Percentiles rank a stretch among this genome's conserved stretches.
phyloP scores from a whole-genome alignment of 2,888 invertebrate species.

The Carabus problematicus region DNA sequence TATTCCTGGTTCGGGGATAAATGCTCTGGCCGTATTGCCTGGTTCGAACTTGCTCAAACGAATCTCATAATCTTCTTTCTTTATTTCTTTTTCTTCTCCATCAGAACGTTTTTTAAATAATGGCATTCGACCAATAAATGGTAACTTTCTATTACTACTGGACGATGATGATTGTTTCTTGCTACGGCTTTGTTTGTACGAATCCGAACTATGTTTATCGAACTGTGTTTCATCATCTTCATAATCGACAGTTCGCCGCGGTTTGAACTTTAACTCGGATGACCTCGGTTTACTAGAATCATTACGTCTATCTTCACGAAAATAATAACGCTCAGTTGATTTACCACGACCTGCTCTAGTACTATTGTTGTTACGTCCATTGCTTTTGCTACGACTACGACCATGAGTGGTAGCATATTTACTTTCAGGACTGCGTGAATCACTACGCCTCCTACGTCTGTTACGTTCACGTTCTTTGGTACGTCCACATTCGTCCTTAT shows the following conservation, averaged over 20 bases:
- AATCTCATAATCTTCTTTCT: slow-evolving; percentile 60
- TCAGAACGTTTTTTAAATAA: slow-evolving; percentile 68
- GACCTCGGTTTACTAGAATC: slow-evolving; percentile 20
- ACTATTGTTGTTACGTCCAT: slow-evolving; percentile 29
- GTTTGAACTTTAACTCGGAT: slow-evolving; percentile 43
- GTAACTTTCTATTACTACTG: slow-evolving; percentile 68
- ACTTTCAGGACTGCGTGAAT: slow-evolving; percentile 49
- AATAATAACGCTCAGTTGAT: slow-evolving; percentile 20
- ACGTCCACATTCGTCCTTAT: slow-evolving; percentile 53
- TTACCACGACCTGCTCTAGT: slow-evolving; percentile 27
- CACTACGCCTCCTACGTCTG: slow-evolving; percentile 53
- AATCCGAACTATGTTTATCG: slow-evolving; percentile 42
- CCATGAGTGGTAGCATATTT: slow-evolving; percentile 52
- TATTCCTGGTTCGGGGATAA: slow-evolving; percentile 58
- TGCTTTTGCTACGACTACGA: slow-evolving; percentile 48
- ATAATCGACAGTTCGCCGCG: slow-evolving; percentile 46
- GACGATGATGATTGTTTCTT: neutral
- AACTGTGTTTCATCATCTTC: slow-evolving; percentile 37
- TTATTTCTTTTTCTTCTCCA: slow-evolving; percentile 65
- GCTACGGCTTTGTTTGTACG: slow-evolving; percentile 32
- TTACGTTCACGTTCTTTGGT: slow-evolving; percentile 54
- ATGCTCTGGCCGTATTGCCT: slow-evolving; percentile 56
- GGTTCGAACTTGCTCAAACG: slow-evolving; percentile 57
- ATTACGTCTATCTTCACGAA: slow-evolving; percentile 9
- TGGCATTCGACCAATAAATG: slow-evolving; percentile 87